These are phyloP conservation scores for Campoplex nolae DNA, from an alignment of 2,888 invertebrate genomes.

Conservation along the genomic window DNA sequence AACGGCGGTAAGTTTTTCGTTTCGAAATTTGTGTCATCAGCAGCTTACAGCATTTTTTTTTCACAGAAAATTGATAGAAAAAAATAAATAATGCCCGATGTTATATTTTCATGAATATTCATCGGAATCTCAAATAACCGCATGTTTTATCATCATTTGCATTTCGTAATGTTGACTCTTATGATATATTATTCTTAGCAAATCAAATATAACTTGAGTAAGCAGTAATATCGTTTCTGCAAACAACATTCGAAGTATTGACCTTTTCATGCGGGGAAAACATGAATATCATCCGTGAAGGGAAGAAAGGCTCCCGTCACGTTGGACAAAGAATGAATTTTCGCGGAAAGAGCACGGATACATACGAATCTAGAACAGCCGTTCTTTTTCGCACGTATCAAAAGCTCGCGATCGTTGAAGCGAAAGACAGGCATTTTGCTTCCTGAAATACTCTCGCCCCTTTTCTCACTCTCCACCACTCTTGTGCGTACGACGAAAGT, in stretches of 20 bases:
- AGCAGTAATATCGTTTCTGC: not conserved
- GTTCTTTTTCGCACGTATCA: slow-evolving; percentile 71
- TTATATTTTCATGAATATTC: not conserved
- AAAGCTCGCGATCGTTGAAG: slow-evolving; percentile 56
- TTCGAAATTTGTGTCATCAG: not conserved
- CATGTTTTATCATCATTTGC: not conserved
- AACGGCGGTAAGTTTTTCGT: not conserved
- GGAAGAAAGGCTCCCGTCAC: slow-evolving; percentile 57
- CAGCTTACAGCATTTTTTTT: not conserved
- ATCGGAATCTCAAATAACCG: not conserved
- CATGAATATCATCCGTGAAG: slow-evolving; percentile 28
- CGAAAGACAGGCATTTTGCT: slow-evolving; percentile 55
- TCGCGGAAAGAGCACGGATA: slow-evolving; percentile 48
- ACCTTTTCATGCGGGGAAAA: slow-evolving; percentile 11
- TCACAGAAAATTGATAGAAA: not conserved
- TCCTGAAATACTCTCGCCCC: slow-evolving; percentile 48
- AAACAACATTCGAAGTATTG: slow-evolving; percentile 26
- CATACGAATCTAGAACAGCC: slow-evolving; percentile 61
- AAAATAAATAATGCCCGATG: not conserved
- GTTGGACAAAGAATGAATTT: slow-evolving; percentile 58
- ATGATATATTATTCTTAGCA: not conserved
- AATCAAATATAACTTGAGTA: not conserved
- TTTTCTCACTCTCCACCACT: slow-evolving; percentile 67
- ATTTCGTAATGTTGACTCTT: not conserved
- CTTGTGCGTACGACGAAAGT: slow-evolving; percentile 65